Percentiles rank a stretch among this genome's conserved stretches.
phyloP scores from a whole-genome alignment of 35 echinoderm and acorn worm species.

The Patiria miniata region DNA sequence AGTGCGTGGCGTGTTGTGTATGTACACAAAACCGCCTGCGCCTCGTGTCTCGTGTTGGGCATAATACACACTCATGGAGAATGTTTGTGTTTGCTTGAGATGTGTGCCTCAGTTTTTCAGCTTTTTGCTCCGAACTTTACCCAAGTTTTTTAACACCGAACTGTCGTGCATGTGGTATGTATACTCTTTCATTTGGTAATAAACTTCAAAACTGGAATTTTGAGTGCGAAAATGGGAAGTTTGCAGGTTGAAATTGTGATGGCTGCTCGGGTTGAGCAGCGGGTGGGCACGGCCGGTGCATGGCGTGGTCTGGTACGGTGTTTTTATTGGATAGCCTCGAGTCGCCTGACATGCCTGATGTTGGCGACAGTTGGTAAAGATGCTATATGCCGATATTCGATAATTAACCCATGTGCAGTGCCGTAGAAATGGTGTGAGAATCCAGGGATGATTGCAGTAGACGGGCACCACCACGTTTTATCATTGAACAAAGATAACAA shows the following conservation, averaged over 20 bases:
- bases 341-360: too few species aligned
- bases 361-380: too few species aligned
- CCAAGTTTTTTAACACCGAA: background rate
- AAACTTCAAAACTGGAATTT: background rate
- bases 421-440: too few species aligned
- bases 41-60: background rate
- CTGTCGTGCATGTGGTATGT: slow-evolving; percentile 15
- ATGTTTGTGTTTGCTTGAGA: background rate
- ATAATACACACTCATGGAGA: background rate
- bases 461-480: too few species aligned
- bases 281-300: background rate
- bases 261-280: background rate
- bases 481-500: too few species aligned
- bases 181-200: background rate
- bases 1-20: background rate
- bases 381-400: too few species aligned
- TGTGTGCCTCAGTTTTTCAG: background rate
- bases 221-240: background rate
- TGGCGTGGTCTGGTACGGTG: background rate
- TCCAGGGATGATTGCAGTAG: too few species aligned
- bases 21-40: background rate
- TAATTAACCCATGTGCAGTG: too few species aligned
- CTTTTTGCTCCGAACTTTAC: background rate
- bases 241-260: background rate
- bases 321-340: background rate